Base-by-base conservation (phyloP, 2,888 invertebrate species). In the Tinea trinotella region DNA sequence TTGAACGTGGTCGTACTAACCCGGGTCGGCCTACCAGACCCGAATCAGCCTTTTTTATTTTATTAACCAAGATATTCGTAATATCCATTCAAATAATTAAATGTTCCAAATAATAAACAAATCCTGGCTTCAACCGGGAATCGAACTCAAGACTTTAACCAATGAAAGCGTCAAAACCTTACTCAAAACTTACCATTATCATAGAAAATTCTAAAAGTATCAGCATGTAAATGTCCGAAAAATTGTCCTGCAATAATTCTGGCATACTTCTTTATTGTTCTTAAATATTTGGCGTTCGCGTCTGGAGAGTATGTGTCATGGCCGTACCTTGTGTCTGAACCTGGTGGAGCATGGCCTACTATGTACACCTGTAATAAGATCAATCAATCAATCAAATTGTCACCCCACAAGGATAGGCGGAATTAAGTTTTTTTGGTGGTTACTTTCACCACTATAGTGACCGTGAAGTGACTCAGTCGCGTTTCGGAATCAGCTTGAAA, bases 141-240 rank as follows among this genome's bases (percentile, higher is more conserved):
- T n/a, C n/a, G n/a, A n/a, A n/a, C n/a, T n/a, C n/a, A n/a, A n/a
- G n/a, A n/a, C 30, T 7, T 9, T 30, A 9, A 7, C 6, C 7
- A 30, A 30, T 30, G n/a, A n/a, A 30, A 9, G 9, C 30, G 9
- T 30, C 9, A 9, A 30, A 30, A 7, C 30, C 7, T 40, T n/a
- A n/a, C 7, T 30, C 30, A 30, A n/a, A n/a, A 30, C 87, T 78
- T 79, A 94, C 95, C 94, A 69, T 84, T 79, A 68, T 92, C 93
- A 77, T 95, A 94, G 66, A 96, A 91, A 58, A 95, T 89, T 40
- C 96, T 88, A 76, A 97, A 97, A 0, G 95, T 94, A 71, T 97
- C 97, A 52, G 95, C 95, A 76, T 97, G 97, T 59, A 95, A 88
- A 70, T 97, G 96, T 3, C 96, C 97, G 68, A 95, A 97, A 87